Conservation (phyloP, 2,113 vertebrate species). For the Scolopax mira region DNA sequence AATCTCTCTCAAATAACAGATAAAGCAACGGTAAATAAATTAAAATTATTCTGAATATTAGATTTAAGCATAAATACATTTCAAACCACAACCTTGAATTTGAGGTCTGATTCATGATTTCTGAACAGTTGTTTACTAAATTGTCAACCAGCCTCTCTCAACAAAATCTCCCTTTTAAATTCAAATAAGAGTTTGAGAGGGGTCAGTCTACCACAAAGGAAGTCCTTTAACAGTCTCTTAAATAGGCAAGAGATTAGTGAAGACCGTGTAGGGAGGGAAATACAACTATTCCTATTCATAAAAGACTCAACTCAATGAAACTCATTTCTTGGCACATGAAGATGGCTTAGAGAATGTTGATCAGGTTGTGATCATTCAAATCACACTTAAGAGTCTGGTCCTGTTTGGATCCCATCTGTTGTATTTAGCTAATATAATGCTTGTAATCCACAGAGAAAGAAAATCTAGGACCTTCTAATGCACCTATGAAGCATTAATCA, state of each 20-base stretch:
- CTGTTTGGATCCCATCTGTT: not conserved
- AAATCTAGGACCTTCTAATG: constrained; percentile 30
- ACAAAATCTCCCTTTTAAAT: not conserved
- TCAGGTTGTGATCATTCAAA: not conserved
- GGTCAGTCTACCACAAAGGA: not conserved
- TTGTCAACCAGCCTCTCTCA: not conserved
- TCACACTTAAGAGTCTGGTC: not conserved
- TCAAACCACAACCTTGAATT: not conserved
- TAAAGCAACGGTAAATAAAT: not conserved
- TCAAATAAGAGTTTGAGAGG: not conserved
- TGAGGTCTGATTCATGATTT: not conserved
- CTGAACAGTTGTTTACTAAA: not conserved
- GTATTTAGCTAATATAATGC: not conserved
- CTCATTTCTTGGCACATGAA: not conserved
- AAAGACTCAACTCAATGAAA: not conserved
- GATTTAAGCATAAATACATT: not conserved
- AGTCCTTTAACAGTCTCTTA: not conserved
- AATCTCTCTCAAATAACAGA: not conserved
- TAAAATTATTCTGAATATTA: not conserved
- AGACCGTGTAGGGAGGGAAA: not conserved
- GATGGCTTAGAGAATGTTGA: not conserved
- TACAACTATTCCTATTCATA: not conserved
- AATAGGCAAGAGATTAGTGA: not conserved
- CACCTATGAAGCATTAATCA: constrained; percentile 52
- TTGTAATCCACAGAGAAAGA: constrained; percentile 33